These are phyloP conservation scores for Acrobasis suavella DNA, from an alignment of 2,888 invertebrate species.

Conservation along the genomic window DNA sequence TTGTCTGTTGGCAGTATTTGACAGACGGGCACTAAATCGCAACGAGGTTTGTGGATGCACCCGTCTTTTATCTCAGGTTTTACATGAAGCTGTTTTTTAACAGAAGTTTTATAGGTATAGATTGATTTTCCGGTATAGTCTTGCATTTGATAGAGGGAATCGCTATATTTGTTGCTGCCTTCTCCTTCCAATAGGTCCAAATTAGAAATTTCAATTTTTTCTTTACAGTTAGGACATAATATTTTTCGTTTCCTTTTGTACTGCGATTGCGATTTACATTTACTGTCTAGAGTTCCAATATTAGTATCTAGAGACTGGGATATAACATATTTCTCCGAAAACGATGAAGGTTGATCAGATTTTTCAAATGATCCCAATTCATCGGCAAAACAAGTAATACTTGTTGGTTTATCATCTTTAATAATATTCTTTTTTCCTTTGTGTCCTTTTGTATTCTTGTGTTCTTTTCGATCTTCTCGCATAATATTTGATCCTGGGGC, in stretches of 20 bases:
- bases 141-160: conserved; percentile 40
- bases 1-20: conserved; percentile 58
- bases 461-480: conserved; percentile 32
- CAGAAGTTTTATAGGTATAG: conserved; percentile 40
- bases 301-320: conserved; percentile 30
- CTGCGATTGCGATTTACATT: conserved; percentile 38
- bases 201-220: conserved; percentile 56
- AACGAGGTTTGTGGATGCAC: conserved; percentile 60
- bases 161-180: conserved; percentile 40
- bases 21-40: conserved; percentile 65
- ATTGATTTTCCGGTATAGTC: conserved; percentile 42
- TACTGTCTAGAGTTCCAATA: conserved; percentile 31
- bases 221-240: conserved; percentile 65
- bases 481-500: conserved; percentile 29
- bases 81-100: conserved; percentile 26
- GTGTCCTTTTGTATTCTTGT: conserved; percentile 34
- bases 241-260: conserved; percentile 47
- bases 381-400: conserved; percentile 38
- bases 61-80: conserved; percentile 37
- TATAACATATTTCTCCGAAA: conserved; percentile 32
- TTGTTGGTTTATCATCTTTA: conserved; percentile 49
- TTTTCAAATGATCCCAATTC: conserved; percentile 38
- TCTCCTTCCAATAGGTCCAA: conserved; percentile 53
- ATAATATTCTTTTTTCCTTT: conserved; percentile 35
- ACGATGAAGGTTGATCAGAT: conserved; percentile 31